Conservation (phyloP, 2,888 invertebrate species). For the Spatulosminthurus flaviceps region DNA sequence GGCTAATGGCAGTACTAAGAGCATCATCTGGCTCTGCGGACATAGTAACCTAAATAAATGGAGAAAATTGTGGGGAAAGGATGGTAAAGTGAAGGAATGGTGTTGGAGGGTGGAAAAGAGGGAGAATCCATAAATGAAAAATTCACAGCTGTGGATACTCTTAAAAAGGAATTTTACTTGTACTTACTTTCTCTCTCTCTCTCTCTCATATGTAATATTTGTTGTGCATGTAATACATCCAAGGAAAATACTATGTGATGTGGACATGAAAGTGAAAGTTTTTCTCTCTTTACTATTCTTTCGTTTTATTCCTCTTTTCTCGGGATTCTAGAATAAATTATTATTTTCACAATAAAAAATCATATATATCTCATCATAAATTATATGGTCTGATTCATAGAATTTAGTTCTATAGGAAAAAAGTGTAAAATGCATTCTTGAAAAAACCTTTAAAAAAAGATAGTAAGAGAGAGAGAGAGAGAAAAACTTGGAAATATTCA, state of each 20-base stretch:
- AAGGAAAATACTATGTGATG: not conserved
- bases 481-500: constrained; percentile 30
- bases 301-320: not conserved
- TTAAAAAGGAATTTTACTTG: too few relatives aligned
- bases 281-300: not conserved
- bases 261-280: not conserved
- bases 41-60: not conserved
- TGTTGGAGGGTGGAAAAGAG: too few relatives aligned
- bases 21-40: not conserved
- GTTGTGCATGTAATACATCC: too few relatives aligned
- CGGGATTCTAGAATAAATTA: too few relatives aligned
- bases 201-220: too few relatives aligned
- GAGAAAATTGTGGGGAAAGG: too few relatives aligned
- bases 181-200: too few relatives aligned
- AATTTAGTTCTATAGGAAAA: not conserved
- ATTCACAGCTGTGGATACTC: not conserved
- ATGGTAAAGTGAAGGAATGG: too few relatives aligned
- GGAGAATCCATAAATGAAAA: not conserved
- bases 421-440: not conserved
- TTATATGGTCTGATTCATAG: not conserved
- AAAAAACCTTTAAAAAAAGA: too few relatives aligned
- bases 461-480: too few relatives aligned
- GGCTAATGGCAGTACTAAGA: not conserved
- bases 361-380: not conserved
- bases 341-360: constrained; percentile 7